Evolutionary conservation across 2,113 vertebrate species (phyloP).

Genomic region (Cisticola juncidis): DNA sequence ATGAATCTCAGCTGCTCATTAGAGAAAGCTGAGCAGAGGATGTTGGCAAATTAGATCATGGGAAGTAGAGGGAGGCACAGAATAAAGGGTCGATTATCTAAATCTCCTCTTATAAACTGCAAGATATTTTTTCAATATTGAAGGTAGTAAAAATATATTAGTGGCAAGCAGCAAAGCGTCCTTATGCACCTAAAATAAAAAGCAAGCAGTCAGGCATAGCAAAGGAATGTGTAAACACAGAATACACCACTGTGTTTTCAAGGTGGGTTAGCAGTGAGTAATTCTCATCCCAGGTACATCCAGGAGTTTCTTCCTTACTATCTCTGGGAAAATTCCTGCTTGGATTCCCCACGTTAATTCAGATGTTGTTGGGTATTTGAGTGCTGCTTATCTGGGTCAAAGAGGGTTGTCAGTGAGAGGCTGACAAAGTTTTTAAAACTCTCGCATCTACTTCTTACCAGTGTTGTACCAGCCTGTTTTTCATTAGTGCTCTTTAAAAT

Average conservation of each 20-base stretch:
- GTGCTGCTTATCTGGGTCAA: neutral
- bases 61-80: neutral
- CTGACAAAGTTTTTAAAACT: neutral
- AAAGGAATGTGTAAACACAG: neutral
- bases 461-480: neutral
- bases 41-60: neutral
- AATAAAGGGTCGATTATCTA: neutral
- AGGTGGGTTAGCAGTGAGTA: neutral
- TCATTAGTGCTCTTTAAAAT: neutral
- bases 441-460: neutral
- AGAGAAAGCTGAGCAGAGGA: neutral
- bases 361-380: neutral
- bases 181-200: neutral
- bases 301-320: neutral
- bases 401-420: neutral
- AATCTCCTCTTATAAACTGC: neutral
- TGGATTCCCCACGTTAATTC: neutral
- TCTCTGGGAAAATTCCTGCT: neutral
- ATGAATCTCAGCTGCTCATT: slow-evolving; percentile 33
- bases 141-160: neutral
- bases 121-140: neutral
- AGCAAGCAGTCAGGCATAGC: neutral
- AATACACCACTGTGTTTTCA: neutral
- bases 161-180: neutral
- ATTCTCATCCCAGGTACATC: rapidly evolving